Conservation (phyloP, 2,888 invertebrate species). For the Iphiclides podalirius region DNA sequence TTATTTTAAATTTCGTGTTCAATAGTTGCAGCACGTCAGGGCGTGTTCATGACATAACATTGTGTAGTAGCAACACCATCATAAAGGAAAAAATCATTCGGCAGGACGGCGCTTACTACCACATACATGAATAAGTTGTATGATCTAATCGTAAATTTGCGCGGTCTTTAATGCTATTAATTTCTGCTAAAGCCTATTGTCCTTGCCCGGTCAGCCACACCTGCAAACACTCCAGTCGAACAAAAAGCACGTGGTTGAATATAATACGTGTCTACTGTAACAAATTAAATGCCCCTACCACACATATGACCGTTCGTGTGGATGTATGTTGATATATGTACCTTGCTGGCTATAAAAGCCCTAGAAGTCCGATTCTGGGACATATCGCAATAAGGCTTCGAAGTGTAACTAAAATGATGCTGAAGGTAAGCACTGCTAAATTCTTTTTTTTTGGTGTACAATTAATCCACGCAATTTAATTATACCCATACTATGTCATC, state of each 20-base stretch:
- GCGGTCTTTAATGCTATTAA: neutral
- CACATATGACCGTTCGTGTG: slow-evolving; percentile 45
- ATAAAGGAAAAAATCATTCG: too few species aligned
- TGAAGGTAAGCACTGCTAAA: slow-evolving; percentile 55
- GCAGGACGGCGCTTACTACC: too few species aligned
- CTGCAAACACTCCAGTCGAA: slow-evolving; percentile 30
- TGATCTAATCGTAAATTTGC: too few species aligned
- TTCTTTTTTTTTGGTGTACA: too few species aligned
- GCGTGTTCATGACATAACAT: too few species aligned
- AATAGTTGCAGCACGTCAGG: too few species aligned
- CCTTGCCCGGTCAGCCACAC: slow-evolving; percentile 32
- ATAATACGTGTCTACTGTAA: slow-evolving; percentile 20
- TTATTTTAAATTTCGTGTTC: too few species aligned
- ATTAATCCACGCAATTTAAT: too few species aligned
- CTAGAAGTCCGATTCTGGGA: slow-evolving; percentile 32
- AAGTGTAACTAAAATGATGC: slow-evolving; percentile 53
- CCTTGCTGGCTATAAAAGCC: slow-evolving; percentile 59
- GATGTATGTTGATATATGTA: slow-evolving; percentile 41
- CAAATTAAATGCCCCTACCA: slow-evolving; percentile 42
- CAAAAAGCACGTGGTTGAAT: slow-evolving; percentile 16
- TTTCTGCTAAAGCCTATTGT: slow-evolving; percentile 12
- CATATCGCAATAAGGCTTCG: slow-evolving; percentile 53
- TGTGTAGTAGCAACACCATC: too few species aligned
- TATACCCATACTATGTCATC: too few species aligned
- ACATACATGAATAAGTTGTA: too few species aligned